These are phyloP conservation scores for Mola mola DNA, from an alignment of 2,113 vertebrate genomes.

Conservation along the genomic window DNA sequence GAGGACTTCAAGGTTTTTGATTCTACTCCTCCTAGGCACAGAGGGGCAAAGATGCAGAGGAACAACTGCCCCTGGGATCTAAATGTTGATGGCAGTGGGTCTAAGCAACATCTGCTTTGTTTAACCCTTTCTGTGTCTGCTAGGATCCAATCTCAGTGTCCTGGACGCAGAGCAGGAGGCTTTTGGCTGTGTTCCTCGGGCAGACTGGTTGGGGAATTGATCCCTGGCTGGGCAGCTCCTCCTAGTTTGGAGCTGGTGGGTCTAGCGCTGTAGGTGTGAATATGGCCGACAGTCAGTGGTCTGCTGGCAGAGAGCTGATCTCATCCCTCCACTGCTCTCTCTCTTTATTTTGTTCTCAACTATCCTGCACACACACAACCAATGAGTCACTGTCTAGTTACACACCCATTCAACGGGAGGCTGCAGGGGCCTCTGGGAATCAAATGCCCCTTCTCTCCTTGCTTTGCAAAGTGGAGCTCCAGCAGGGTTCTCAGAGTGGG, in stretches of 20 bases:
- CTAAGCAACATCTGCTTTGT: conserved; percentile 8
- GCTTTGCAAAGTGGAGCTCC: conserved; percentile 30
- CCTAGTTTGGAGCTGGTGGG: conserved; percentile 4
- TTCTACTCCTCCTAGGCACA: conserved; percentile 12
- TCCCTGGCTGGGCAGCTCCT: conserved; percentile 39
- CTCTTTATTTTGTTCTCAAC: conserved; percentile 59
- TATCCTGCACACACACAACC: conserved; percentile 39
- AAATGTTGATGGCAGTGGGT: conserved; percentile 15
- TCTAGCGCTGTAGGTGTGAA: conserved; percentile 61
- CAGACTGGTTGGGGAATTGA: conserved; percentile 45
- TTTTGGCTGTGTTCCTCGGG: conserved; percentile 10
- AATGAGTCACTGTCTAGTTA: conserved; percentile 73
- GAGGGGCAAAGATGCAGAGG: conserved; percentile 10
- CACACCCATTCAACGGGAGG: conserved; percentile 52
- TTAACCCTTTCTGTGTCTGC: conserved; percentile 9
- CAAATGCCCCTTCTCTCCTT: conserved; percentile 41
- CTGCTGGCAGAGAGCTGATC: conserved; percentile 48
- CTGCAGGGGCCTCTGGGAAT: conserved; percentile 49
- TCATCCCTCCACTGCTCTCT: conserved; percentile 56
- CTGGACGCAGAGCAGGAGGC: background rate
- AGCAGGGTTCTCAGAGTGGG: conserved; percentile 5
- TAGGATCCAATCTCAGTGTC: conserved; percentile 10
- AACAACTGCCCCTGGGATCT: conserved; percentile 9
- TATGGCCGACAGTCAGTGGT: conserved; percentile 46
- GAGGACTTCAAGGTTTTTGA: conserved; percentile 31